Evolutionary conservation across 2,113 vertebrate species (phyloP), one percentile per base, ranked within the genome.

Genomic region (Anolis carolinensis): DNA sequence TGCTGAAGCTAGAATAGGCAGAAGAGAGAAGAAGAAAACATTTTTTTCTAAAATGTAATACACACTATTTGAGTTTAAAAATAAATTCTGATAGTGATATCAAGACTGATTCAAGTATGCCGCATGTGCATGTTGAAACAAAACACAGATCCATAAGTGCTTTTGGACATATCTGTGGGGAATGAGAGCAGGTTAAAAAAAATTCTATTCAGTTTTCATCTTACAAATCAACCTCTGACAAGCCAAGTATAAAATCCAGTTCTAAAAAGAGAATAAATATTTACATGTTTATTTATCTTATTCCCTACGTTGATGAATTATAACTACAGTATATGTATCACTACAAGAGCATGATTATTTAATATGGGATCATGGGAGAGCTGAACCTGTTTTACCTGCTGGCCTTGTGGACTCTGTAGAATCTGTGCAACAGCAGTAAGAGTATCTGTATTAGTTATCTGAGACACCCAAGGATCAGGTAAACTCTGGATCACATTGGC

Each of bases 401-500:
- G 99, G 79, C 99, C 98, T 90, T 99, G 99, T 70, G 99, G 98
- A 95, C 98, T 99, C 86, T 99, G 99, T 82, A 99, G 94, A 93
- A 99, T 99, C 93, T 99, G 99, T 63, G 99, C 99, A 73, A 99
- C 98, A 39, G 99, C 99, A 86, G 98, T 97, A 89, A 99, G 97
- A 0, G 98, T 99, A 90, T 99, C 99, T 36, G 99, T 98, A 94
- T 98, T 99, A 84, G 97, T 97, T 89, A 99, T 98, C 95, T 99
- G 98, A 73, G 98, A 99, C 0, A 98, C 98, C 99, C 99, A 99
- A 2, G 97, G 96, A 89, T 99, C 99, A n/a, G 99, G 98, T 70
- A 99, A 96, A 91, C 97, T 97, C 85, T 97, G 98, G 0, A 98
- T 97, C 25, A 98, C 97, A 84, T 98, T 98, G 85, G 98, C 98